These are phyloP conservation scores for Drosophila ezoana DNA, from an alignment of 2,888 invertebrate species.

Conservation along the genomic window DNA sequence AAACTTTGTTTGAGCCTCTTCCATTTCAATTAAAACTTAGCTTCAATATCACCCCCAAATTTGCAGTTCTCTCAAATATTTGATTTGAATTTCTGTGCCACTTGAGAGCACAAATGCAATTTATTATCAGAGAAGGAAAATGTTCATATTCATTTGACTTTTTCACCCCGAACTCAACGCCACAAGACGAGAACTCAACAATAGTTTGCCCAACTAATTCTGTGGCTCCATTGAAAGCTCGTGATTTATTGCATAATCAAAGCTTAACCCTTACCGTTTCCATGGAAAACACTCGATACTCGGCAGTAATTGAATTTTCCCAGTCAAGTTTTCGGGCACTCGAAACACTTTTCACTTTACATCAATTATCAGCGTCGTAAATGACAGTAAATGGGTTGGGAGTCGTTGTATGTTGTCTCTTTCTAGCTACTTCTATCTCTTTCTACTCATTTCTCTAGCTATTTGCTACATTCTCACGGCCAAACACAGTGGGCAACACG, in stretches of 20 bases:
- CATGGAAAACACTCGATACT: conserved; percentile 32
- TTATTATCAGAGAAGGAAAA: conserved; percentile 5
- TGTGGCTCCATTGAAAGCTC: conserved; percentile 27
- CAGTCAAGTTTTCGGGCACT: conserved; percentile 33
- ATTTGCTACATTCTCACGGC: conserved; percentile 62
- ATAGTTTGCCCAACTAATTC: conserved; percentile 22
- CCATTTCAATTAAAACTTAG: conserved; percentile 8
- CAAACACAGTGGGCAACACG: conserved; percentile 47
- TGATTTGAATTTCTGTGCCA: conserved; percentile 17
- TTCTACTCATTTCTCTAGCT: conserved; percentile 1
- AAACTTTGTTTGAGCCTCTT: neutral
- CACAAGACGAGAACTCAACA: conserved; percentile 3
- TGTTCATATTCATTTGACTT: conserved; percentile 20
- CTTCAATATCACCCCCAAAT: neutral
- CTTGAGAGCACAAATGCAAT: conserved; percentile 7
- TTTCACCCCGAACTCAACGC: conserved; percentile 9
- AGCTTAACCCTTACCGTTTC: conserved; percentile 23
- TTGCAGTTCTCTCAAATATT: conserved; percentile 1
- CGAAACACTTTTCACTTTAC: conserved; percentile 48
- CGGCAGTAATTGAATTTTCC: conserved; percentile 52
- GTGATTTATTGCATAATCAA: conserved; percentile 52
- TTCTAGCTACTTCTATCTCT: neutral
- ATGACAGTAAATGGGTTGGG: conserved; percentile 28
- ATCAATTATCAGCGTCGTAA: conserved; percentile 52
- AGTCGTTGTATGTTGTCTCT: conserved; percentile 6